Evolutionary conservation across 2,888 invertebrate genomes (phyloP), one percentile per base, ranked within the genome.

Genomic region (Celastrina argiolus): DNA sequence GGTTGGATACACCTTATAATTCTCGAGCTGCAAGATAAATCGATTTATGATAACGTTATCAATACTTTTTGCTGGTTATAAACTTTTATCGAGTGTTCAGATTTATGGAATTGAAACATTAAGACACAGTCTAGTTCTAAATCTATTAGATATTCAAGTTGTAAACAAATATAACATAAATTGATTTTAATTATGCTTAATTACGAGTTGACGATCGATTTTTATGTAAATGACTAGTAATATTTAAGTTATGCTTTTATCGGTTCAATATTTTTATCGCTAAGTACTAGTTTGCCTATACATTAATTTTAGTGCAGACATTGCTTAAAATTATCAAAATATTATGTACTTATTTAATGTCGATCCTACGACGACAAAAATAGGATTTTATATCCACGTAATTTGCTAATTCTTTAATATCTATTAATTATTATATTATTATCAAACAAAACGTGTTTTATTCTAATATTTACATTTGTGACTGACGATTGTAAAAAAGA

Each of bases 31-130:
- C 5, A 59, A 61, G 18, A 61, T 22, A 56, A 56, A 59, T 64
- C 59, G 22, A 68, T 74, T 76, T 79, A 78, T 74, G 74, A 75
- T 79, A 80, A 82, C 80, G 81, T 85, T 88, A 88, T 87, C 87
- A 81, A 82, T 76, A 78, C 80, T 78, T 78, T 78, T 85, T 85
- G 85, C 87, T 87, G 82, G 84, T 78, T 82, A 79, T 75, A 76
- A 51, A 51, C 22, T 78, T 81, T 84, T 83, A 81, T 74, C 81
- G 80, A 84, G 82, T 84, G 84, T 85, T 85, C 82, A 81, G 79
- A 78, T 83, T 82, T 79, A 81, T 81, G 77, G 83, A 85, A 88
- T 87, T 86, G 85, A 85, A 84, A 85, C 86, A 84, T 86, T 85
- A 84, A 80, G 36, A 18, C 34, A 39, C 36, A 26, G 61, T 61